Evolutionary conservation across 1,140 invertebrate species (phyloP).

Genomic region (Venturia canescens): DNA sequence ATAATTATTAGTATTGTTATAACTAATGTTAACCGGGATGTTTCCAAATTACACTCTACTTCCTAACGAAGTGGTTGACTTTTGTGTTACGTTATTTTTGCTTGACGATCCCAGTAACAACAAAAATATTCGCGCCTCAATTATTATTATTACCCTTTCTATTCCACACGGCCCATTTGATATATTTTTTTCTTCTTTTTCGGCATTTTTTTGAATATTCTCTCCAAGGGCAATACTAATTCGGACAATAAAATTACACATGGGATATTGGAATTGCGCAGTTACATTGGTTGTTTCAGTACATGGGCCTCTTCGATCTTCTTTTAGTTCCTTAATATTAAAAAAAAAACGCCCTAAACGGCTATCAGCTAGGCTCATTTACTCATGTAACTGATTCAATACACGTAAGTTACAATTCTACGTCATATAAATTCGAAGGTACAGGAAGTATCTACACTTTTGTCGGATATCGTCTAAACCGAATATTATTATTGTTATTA

Average conservation of each 20-base stretch:
- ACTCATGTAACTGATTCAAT: slow-evolving; percentile 42
- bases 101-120: slow-evolving; percentile 60
- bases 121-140: slow-evolving; percentile 62
- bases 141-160: slow-evolving; percentile 33
- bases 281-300: slow-evolving; percentile 33
- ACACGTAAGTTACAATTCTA: slow-evolving; percentile 58
- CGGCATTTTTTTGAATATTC: not conserved
- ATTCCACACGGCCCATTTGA: slow-evolving; percentile 42
- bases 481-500: slow-evolving; percentile 48
- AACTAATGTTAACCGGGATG: slow-evolving; percentile 69
- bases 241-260: slow-evolving; percentile 17
- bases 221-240: slow-evolving; percentile 18
- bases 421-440: slow-evolving; percentile 72
- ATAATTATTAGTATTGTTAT: not conserved
- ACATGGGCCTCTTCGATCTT: slow-evolving; percentile 18
- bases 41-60: slow-evolving; percentile 65
- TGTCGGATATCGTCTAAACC: slow-evolving; percentile 56
- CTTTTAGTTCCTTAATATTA: slow-evolving; percentile 2
- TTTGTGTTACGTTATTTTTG: slow-evolving; percentile 14
- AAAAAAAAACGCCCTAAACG: slow-evolving; percentile 23
- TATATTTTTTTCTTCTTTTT: slow-evolving; percentile 18
- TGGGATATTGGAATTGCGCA: slow-evolving; percentile 15
- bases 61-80: slow-evolving; percentile 60
- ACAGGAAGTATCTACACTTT: slow-evolving; percentile 73
- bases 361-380: slow-evolving; percentile 36